phyloP scores from a whole-genome alignment of 2,797 vertebrate species.

The Arctocebus calabarensis region DNA sequence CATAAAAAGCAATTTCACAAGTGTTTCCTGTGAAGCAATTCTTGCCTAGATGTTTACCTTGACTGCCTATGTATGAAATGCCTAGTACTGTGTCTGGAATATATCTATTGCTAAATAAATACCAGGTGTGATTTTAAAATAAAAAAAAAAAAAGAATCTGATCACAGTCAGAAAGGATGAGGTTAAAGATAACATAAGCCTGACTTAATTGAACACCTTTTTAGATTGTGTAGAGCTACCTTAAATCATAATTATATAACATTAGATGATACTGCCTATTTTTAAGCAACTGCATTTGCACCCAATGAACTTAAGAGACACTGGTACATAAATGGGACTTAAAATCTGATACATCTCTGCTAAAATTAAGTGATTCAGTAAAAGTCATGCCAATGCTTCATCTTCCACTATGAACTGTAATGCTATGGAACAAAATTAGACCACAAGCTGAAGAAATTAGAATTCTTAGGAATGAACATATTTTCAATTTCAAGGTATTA shows the following conservation, averaged over 20 bases:
- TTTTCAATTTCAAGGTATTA: conserved; percentile 18
- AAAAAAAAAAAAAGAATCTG: too few species aligned
- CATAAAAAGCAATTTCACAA: too few species aligned
- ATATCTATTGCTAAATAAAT: too few species aligned
- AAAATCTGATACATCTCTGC: neutral
- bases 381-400: neutral
- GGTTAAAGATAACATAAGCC: conserved; percentile 16
- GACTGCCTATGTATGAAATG: too few species aligned
- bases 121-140: too few species aligned
- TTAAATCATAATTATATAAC: conserved; percentile 15
- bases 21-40: too few species aligned
- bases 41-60: too few species aligned
- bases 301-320: neutral
- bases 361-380: conserved; percentile 10
- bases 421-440: neutral
- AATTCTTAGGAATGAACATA: conserved; percentile 26
- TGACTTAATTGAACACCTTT: neutral
- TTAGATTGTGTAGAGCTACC: neutral
- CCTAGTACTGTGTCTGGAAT: too few species aligned
- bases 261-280: neutral
- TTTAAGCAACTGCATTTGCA: conserved; percentile 47
- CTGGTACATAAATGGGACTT: neutral
- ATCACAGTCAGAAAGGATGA: neutral
- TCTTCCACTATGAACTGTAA: neutral
- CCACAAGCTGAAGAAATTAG: neutral